Evolutionary conservation across 2,888 invertebrate genomes (phyloP).

Genomic region (Chelonus formosanus): DNA sequence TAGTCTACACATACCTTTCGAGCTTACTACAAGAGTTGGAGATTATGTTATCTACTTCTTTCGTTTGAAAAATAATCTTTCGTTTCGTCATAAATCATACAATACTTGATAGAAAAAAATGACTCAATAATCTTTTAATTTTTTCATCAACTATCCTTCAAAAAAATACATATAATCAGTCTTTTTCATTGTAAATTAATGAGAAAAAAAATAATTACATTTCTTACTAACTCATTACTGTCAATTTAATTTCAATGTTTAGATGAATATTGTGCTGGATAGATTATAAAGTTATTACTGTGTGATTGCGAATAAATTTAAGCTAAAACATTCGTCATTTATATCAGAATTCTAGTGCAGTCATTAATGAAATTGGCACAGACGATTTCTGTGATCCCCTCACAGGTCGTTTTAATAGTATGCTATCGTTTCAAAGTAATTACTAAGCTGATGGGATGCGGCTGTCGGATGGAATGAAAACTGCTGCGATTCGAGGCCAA

Average conservation of each 20-base stretch:
- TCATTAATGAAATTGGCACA: constrained; percentile 19
- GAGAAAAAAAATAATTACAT: no score
- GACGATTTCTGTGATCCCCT: constrained; percentile 26
- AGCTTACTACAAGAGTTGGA: constrained; percentile 52
- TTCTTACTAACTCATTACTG: no score
- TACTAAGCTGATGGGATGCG: constrained; percentile 29
- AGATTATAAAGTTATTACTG: constrained; percentile 1
- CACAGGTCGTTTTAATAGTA: constrained; percentile 28
- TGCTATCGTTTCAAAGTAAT: constrained; percentile 29
- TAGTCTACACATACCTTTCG: constrained; percentile 45
- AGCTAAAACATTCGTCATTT: background rate
- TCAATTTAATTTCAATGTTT: no score
- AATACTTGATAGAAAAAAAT: no score
- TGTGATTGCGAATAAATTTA: background rate
- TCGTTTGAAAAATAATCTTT: no score
- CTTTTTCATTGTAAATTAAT: no score
- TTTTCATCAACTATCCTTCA: no score
- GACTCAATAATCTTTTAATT: no score
- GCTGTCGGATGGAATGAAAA: constrained; percentile 29
- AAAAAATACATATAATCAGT: no score
- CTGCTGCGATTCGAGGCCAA: constrained; percentile 29
- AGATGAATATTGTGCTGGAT: no score
- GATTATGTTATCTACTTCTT: constrained; percentile 50
- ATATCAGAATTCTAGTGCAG: constrained; percentile 5
- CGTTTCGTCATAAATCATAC: no score